A percentile compares a stretch with the other conserved stretches of the same genome.
Evolutionary conservation across 2,888 invertebrate genomes (phyloP).

Genomic region (Pollenia labialis): DNA sequence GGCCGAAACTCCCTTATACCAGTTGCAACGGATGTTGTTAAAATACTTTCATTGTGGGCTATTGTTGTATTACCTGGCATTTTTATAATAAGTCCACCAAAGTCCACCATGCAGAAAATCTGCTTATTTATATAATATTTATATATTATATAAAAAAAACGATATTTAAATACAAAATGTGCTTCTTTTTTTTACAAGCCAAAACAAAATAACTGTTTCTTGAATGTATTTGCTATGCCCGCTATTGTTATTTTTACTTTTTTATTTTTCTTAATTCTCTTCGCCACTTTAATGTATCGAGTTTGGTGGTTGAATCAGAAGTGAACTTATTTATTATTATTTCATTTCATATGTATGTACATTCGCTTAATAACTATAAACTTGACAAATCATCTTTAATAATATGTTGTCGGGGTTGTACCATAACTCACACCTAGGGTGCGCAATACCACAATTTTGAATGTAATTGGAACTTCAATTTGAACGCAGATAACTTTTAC

Average conservation of each 20-base stretch:
- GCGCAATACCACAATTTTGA: no score
- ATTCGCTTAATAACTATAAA: constrained; percentile 29
- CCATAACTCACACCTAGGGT: constrained; percentile 12
- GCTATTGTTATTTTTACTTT: not conserved
- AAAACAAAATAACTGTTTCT: constrained; percentile 2
- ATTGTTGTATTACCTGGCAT: constrained; percentile 42
- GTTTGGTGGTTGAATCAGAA: no score
- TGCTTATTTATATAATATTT: constrained; percentile 46
- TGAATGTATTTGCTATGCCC: not conserved
- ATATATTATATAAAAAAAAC: constrained; percentile 36
- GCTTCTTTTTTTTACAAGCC: not conserved
- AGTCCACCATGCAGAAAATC: constrained; percentile 34
- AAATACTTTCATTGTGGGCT: constrained; percentile 23
- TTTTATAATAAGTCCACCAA: constrained; percentile 22
- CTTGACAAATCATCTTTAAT: constrained; percentile 13
- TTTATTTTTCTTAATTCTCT: constrained; percentile 17
- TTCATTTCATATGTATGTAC: no score
- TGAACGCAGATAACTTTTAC: no score
- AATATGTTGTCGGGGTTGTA: constrained; percentile 7
- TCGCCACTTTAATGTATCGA: constrained; percentile 25
- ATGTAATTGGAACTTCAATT: no score
- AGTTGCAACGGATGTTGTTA: constrained; percentile 10
- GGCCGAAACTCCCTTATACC: constrained; percentile 27
- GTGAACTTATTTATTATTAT: no score
- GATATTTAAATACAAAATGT: not conserved